phyloP scores from a whole-genome alignment of 2,797 vertebrate genomes.

The Myotis myotis region DNA sequence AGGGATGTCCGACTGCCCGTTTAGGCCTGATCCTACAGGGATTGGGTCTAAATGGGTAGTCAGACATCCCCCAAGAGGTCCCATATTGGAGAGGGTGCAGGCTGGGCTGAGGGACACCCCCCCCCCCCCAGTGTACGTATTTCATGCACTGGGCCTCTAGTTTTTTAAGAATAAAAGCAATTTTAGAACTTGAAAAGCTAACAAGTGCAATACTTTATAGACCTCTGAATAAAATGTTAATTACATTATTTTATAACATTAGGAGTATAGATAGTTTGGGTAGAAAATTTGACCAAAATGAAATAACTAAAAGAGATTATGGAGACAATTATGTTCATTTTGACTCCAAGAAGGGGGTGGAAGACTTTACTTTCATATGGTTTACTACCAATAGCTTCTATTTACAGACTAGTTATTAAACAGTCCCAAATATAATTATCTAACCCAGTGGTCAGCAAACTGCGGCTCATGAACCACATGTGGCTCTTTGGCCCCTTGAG shows the following conservation, averaged over 20 bases:
- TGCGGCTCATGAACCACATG: no score
- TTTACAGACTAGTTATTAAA: background rate
- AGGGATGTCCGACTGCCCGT: no score
- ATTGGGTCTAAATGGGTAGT: no score
- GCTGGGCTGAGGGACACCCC: no score
- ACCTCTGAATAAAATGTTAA: background rate
- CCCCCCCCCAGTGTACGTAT: no score
- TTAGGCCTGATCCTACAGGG: no score
- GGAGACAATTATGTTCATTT: background rate
- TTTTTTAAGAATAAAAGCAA: background rate
- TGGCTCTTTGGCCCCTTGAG: no score
- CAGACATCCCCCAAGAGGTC: no score
- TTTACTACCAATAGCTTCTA: background rate
- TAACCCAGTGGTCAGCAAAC: no score
- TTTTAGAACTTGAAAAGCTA: constrained; percentile 23
- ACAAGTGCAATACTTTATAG: background rate
- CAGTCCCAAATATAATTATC: background rate
- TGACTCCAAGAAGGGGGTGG: background rate
- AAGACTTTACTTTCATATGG: background rate
- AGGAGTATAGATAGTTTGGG: background rate
- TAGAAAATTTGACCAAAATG: background rate
- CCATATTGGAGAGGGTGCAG: no score
- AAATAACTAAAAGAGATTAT: background rate
- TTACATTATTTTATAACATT: background rate
- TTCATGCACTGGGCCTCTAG: no score